phyloP scores from a whole-genome alignment of 2,797 vertebrate species.

The Mormyrops boulengeri region DNA sequence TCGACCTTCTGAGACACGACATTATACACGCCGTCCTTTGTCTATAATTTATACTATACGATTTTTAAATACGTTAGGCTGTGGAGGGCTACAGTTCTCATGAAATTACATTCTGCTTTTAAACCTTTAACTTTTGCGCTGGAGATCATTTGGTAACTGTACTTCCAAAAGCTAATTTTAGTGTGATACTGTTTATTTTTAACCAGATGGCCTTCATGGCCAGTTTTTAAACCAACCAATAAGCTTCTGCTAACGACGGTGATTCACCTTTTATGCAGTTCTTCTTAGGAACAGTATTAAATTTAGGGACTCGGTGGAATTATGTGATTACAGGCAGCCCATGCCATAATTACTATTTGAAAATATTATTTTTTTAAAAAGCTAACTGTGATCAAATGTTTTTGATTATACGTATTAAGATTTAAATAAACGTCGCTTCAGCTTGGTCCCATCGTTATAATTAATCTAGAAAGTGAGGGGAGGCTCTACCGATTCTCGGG shows the following conservation, averaged over 20 bases:
- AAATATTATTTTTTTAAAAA: neutral
- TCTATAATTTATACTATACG: neutral
- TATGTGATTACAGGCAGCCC: neutral
- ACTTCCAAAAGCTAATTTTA: conserved; percentile 15
- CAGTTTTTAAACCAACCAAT: conserved; percentile 19
- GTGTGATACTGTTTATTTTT: conserved; percentile 31
- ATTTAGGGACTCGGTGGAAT: neutral
- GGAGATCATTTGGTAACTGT: neutral
- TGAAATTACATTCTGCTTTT: neutral
- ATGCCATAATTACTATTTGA: neutral
- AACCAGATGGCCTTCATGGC: conserved; percentile 32
- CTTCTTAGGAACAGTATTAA: neutral
- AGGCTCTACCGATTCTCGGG: conserved; percentile 77
- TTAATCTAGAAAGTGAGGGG: neutral
- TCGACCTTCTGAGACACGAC: neutral
- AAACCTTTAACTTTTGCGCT: neutral
- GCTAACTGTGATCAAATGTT: neutral
- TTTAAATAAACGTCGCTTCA: neutral
- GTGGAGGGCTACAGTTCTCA: neutral
- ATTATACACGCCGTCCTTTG: neutral
- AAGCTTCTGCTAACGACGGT: conserved; percentile 11
- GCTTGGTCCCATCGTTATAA: neutral
- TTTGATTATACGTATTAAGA: neutral
- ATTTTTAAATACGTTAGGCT: neutral
- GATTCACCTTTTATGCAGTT: neutral